These are phyloP conservation scores for Chydorus sphaericus DNA, from an alignment of 2,888 invertebrate genomes.

Conservation along the genomic window DNA sequence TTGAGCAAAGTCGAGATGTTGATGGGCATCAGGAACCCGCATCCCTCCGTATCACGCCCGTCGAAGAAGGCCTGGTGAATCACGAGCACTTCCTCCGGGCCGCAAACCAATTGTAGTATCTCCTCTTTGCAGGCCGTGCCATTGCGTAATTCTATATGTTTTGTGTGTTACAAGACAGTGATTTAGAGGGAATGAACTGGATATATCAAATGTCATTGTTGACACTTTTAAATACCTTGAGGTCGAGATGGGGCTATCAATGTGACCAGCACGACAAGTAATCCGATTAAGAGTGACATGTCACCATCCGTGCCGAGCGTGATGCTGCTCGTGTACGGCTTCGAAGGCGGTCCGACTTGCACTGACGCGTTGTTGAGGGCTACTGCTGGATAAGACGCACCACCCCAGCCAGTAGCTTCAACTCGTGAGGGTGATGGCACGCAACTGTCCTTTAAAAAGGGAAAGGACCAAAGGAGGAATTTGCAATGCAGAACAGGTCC, in stretches of 20 bases:
- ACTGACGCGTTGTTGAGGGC: too few relatives aligned
- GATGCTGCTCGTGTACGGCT: too few relatives aligned
- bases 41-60: not conserved
- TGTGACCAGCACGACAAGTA: not conserved
- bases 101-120: not conserved
- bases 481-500: too few relatives aligned
- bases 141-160: not conserved
- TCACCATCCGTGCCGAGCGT: too few relatives aligned
- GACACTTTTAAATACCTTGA: constrained; percentile 1
- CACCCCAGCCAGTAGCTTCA: too few relatives aligned
- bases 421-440: too few relatives aligned
- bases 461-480: too few relatives aligned
- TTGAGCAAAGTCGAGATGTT: not conserved
- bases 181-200: not conserved
- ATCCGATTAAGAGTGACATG: constrained; percentile 2
- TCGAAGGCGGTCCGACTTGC: too few relatives aligned
- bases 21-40: constrained; percentile 1
- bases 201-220: not conserved
- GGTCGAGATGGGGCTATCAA: not conserved
- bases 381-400: too few relatives aligned
- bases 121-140: constrained; percentile 5
- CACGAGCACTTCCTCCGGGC: not conserved
- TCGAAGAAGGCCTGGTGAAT: constrained; percentile 1
- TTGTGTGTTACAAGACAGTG: not conserved
- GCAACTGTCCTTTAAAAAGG: too few relatives aligned